phyloP scores from a whole-genome alignment of 2,888 invertebrate species.

The Stenchaetothrips biformis region DNA sequence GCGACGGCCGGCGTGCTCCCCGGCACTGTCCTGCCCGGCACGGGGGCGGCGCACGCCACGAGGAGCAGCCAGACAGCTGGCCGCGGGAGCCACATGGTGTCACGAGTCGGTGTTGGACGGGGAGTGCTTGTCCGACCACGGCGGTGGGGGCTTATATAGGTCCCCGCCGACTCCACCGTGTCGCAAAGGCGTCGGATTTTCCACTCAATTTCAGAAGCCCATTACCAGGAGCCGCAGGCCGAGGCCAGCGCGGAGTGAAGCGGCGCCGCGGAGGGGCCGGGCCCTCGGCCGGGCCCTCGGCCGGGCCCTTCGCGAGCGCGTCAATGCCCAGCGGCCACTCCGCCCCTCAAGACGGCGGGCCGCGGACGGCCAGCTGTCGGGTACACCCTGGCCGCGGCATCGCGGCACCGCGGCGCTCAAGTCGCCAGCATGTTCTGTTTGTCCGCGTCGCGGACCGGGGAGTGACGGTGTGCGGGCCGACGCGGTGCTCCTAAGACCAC shows the following conservation, averaged over 20 bases:
- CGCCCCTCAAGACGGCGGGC: too few species aligned
- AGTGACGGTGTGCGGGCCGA: too few species aligned
- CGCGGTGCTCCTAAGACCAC: too few species aligned
- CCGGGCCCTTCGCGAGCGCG: too few species aligned
- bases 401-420: too few species aligned
- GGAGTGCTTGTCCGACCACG: background rate
- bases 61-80: background rate
- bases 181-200: constrained; percentile 12
- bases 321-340: background rate
- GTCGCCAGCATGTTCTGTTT: too few species aligned
- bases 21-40: background rate
- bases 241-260: background rate
- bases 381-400: too few species aligned
- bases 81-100: constrained; percentile 22
- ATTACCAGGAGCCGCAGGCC: background rate
- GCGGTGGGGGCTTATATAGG: constrained; percentile 14
- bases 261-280: too few species aligned
- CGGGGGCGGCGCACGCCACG: background rate
- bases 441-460: too few species aligned
- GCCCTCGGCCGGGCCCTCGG: too few species aligned
- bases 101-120: background rate
- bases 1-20: background rate
- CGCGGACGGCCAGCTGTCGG: too few species aligned
- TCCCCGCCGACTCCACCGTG: background rate
- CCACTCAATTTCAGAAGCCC: background rate